A percentile compares a stretch with the other conserved stretches of the same genome.
Evolutionary conservation across 2,888 invertebrate species (phyloP).

Genomic region (Habrosyne pyritoides): DNA sequence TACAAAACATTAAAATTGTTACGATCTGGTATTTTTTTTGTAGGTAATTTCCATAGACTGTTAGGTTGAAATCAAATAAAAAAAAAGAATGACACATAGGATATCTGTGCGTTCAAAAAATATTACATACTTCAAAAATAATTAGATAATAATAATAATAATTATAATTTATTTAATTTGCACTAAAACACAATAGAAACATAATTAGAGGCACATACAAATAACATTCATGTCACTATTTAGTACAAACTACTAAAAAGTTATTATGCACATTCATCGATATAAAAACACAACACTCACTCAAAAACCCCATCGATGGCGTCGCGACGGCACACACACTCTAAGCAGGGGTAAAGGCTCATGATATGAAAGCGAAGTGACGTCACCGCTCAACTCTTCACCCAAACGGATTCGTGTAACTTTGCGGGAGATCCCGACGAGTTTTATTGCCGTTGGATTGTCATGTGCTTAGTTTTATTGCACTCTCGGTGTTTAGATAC

Average conservation of each 20-base stretch:
- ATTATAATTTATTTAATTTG: too few relatives aligned
- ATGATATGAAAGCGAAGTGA: slow-evolving; percentile 78
- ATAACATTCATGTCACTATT: too few relatives aligned
- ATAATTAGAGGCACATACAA: too few relatives aligned
- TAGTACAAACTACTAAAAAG: background rate
- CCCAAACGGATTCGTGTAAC: slow-evolving; percentile 44
- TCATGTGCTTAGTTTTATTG: slow-evolving; percentile 79
- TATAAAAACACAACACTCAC: slow-evolving; percentile 26
- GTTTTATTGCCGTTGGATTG: slow-evolving; percentile 76
- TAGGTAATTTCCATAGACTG: too few relatives aligned
- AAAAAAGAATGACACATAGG: too few relatives aligned
- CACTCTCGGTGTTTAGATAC: slow-evolving; percentile 68
- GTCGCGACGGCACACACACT: slow-evolving; percentile 35
- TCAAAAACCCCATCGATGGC: slow-evolving; percentile 27
- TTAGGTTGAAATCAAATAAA: too few relatives aligned
- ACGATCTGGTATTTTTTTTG: too few relatives aligned
- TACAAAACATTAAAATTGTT: slow-evolving; percentile 17
- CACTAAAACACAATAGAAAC: too few relatives aligned
- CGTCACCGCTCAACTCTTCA: slow-evolving; percentile 56
- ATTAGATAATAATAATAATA: too few relatives aligned
- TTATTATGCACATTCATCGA: slow-evolving; percentile 19
- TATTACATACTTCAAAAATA: too few relatives aligned
- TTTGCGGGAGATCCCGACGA: slow-evolving; percentile 47
- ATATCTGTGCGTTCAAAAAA: too few relatives aligned
- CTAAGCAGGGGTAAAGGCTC: slow-evolving; percentile 65